Evolutionary conservation across 2,888 invertebrate species (phyloP).

Genomic region (Cryptus viduatorius): DNA sequence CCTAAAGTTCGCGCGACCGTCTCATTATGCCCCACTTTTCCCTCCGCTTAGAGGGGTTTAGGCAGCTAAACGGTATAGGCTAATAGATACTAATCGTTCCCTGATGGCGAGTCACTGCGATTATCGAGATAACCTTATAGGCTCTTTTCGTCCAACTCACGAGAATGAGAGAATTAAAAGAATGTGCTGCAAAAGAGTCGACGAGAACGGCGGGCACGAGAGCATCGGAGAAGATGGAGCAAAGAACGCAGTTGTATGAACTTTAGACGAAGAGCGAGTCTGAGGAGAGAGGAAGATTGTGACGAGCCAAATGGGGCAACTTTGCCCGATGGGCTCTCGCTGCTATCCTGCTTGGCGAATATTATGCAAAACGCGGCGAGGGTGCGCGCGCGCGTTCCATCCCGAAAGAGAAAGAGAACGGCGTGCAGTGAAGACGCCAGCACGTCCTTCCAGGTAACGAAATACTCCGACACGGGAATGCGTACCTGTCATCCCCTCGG

Average conservation of each 20-base stretch:
- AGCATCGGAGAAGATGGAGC: constrained; percentile 20
- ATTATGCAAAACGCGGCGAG: constrained; percentile 60
- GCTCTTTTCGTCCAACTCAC: background rate
- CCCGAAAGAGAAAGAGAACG: constrained; percentile 25
- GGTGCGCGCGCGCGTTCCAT: constrained; percentile 13
- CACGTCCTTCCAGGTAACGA: constrained; percentile 67
- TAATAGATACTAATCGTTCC: constrained; percentile 67
- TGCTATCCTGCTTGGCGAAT: constrained; percentile 3
- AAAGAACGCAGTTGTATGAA: constrained; percentile 16
- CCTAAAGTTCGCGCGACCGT: too few species aligned
- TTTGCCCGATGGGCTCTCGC: constrained; percentile 53
- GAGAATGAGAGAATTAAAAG: constrained; percentile 24
- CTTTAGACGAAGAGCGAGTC: constrained; percentile 13
- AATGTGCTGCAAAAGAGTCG: background rate
- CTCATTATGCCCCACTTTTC: too few species aligned
- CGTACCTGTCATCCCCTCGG: constrained; percentile 62
- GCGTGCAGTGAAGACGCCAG: constrained; percentile 43
- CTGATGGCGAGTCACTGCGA: constrained; percentile 56
- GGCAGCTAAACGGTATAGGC: constrained; percentile 27
- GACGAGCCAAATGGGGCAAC: constrained; percentile 62
- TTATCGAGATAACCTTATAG: constrained; percentile 60
- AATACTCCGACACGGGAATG: constrained; percentile 65
- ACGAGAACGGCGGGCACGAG: background rate
- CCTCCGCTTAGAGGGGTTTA: background rate
- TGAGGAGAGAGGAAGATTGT: constrained; percentile 36